Conservation (phyloP, 2,113 vertebrate genomes). For the Patagioenas fasciata region DNA sequence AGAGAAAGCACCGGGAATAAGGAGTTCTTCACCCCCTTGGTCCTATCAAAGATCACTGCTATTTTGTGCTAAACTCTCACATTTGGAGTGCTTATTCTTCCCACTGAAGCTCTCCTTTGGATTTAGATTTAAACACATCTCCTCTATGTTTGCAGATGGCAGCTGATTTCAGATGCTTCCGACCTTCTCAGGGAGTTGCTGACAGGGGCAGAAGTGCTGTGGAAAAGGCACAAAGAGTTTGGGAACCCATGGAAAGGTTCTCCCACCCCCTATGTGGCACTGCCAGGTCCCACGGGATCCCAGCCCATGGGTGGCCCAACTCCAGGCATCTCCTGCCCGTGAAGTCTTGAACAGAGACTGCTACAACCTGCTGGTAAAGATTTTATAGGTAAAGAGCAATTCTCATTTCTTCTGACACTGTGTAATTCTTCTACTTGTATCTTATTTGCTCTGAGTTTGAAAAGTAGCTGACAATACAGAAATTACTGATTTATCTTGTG, state of each 20-base stretch:
- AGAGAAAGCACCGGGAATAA: neutral
- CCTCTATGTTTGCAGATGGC: accelerated
- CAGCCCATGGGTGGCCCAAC: neutral
- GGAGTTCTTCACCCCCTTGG: neutral
- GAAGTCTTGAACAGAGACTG: neutral
- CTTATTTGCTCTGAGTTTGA: neutral
- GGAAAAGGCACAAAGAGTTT: neutral
- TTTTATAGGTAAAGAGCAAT: neutral
- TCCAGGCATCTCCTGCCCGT: neutral
- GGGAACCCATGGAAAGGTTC: neutral
- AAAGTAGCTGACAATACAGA: neutral
- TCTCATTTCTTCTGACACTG: neutral
- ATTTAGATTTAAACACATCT: neutral
- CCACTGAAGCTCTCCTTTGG: neutral
- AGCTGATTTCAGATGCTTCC: neutral
- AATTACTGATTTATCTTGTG: neutral
- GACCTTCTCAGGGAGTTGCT: accelerated
- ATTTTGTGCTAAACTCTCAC: neutral
- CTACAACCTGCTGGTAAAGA: neutral
- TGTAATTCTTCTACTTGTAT: neutral
- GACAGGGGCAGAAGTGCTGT: neutral
- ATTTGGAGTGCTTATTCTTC: neutral
- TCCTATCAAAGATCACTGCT: neutral
- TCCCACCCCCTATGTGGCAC: accelerated
- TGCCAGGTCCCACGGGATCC: neutral